Evolutionary conservation across 2,113 vertebrate species (phyloP).

Genomic region (Meles meles): DNA sequence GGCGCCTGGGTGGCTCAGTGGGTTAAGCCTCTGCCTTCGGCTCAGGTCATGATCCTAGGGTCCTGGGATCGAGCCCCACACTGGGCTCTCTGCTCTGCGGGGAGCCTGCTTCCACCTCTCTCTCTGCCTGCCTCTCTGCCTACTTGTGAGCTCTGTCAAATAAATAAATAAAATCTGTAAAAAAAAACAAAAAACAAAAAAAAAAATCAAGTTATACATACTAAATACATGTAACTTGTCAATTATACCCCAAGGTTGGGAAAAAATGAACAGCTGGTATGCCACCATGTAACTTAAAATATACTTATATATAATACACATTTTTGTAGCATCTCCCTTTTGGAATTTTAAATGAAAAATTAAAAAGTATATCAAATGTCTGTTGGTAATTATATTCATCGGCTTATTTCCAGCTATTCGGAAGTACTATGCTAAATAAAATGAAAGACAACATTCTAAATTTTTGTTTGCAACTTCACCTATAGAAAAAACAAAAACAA

Average conservation of each 20-base stretch:
- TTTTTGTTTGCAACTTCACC: not conserved
- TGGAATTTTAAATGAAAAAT: constrained; percentile 32
- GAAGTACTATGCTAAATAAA: not conserved
- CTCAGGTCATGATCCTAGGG: no score
- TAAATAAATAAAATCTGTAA: no score
- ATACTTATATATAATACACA: not conserved
- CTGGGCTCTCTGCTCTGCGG: no score
- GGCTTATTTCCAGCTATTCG: not conserved
- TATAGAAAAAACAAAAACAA: not conserved
- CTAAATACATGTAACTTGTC: not conserved
- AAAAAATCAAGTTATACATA: not conserved
- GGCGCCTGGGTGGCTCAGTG: no score
- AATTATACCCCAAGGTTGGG: not conserved
- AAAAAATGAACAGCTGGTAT: not conserved
- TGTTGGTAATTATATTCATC: not conserved
- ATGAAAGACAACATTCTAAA: not conserved
- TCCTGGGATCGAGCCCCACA: no score
- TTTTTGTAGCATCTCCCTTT: not conserved
- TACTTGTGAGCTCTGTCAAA: no score
- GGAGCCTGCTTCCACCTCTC: no score
- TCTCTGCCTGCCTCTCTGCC: no score
- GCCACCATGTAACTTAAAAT: not conserved
- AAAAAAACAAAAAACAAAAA: no score
- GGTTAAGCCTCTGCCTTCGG: no score
- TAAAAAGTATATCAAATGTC: not conserved